Percentiles rank a stretch among this genome's conserved stretches.
Conservation (phyloP, 2,797 vertebrate species). For the Sebastes taczanowskii region DNA sequence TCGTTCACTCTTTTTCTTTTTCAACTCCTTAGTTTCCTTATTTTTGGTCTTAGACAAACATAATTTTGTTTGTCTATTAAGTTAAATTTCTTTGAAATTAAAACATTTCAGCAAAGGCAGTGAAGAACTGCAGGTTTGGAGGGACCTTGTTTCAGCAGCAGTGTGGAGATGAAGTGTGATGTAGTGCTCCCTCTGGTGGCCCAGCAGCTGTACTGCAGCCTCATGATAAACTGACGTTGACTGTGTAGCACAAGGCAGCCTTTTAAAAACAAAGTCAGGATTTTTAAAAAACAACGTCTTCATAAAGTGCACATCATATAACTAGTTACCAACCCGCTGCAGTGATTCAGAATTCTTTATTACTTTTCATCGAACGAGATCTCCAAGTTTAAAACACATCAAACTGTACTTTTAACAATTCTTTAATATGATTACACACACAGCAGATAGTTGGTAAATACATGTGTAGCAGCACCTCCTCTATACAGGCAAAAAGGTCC, state of each 20-base stretch:
- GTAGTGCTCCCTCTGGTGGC: conserved; percentile 31
- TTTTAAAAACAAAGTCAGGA: background rate
- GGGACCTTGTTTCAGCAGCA: background rate
- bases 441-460: conserved; percentile 5
- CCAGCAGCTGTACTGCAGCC: background rate
- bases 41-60: background rate
- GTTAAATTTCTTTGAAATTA: background rate
- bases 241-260: background rate
- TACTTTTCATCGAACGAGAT: conserved; percentile 28
- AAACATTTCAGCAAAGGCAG: background rate
- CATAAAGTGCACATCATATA: background rate
- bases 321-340: background rate
- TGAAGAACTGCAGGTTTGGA: background rate
- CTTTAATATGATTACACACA: background rate
- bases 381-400: conserved; percentile 28
- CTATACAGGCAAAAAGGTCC: background rate
- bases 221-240: background rate
- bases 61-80: background rate
- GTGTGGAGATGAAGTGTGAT: background rate
- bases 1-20: background rate
- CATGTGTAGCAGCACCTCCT: background rate
- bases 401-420: background rate
- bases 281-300: background rate
- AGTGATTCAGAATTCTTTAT: conserved; percentile 52
- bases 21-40: background rate